phyloP scores from a whole-genome alignment of 2,797 vertebrate genomes.

The Urocyon cinereoargenteus region DNA sequence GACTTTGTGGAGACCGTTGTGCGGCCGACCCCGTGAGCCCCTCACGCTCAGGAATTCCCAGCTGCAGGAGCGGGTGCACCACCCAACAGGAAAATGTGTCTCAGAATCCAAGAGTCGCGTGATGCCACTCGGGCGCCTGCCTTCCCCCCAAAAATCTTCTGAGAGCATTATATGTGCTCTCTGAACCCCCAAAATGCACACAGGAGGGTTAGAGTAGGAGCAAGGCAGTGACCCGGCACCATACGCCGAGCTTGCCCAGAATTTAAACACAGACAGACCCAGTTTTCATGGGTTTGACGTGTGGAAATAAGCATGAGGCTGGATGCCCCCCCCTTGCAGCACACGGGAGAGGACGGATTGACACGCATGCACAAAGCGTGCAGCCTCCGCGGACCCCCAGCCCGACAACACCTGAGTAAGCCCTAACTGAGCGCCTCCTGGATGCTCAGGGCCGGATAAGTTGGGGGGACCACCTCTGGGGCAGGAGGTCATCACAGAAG shows the following conservation, averaged over 20 bases:
- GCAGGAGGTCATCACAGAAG: neutral
- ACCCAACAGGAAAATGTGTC: neutral
- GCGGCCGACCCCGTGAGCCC: neutral
- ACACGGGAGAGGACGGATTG: neutral
- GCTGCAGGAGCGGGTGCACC: neutral
- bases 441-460: neutral
- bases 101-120: neutral
- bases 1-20: too few relatives aligned
- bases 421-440: neutral
- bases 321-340: neutral
- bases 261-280: too few relatives aligned
- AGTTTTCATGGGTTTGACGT: too few relatives aligned
- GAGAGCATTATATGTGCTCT: neutral
- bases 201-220: neutral
- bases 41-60: neutral
- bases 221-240: neutral
- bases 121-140: rapidly evolving
- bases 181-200: neutral
- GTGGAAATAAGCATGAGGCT: neutral
- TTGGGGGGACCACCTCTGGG: neutral
- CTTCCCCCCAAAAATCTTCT: neutral
- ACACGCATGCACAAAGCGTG: rapidly evolving
- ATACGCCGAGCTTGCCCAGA: too few relatives aligned
- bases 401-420: neutral
- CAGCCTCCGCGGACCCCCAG: neutral